Evolutionary conservation across 1,140 invertebrate genomes (phyloP).

Genomic region (Zophobas atratus): DNA sequence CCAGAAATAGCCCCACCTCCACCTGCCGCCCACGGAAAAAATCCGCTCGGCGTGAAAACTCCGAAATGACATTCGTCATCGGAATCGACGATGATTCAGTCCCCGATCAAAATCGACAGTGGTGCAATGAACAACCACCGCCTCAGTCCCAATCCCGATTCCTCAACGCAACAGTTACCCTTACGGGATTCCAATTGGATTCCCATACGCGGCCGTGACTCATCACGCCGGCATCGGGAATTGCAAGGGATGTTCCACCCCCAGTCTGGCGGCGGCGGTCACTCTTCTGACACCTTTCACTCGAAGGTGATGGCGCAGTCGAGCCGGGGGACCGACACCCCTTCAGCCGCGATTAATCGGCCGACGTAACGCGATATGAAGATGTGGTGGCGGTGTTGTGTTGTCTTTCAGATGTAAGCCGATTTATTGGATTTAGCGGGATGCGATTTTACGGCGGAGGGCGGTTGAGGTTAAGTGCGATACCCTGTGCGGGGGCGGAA

Average conservation of each 20-base stretch:
- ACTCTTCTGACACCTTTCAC: slow-evolving; percentile 40
- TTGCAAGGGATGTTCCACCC: slow-evolving; percentile 51
- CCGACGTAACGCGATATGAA: slow-evolving; percentile 53
- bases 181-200: slow-evolving; percentile 57
- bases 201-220: slow-evolving; percentile 57
- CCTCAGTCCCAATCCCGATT: neutral
- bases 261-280: slow-evolving; percentile 15
- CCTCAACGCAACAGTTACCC: slow-evolving; percentile 54
- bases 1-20: neutral
- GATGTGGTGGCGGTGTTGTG: slow-evolving; percentile 37
- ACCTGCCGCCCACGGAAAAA: no score
- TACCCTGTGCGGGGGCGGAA: neutral
- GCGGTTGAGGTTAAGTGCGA: neutral
- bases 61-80: slow-evolving; percentile 16
- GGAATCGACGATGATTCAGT: slow-evolving; percentile 22
- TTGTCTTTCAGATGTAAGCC: slow-evolving; percentile 44
- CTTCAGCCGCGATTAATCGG: slow-evolving; percentile 44
- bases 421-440: slow-evolving; percentile 37
- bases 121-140: slow-evolving; percentile 21
- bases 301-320: slow-evolving; percentile 14
- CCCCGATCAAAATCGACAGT: neutral
- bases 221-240: slow-evolving; percentile 61
- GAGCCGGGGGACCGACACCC: slow-evolving; percentile 30
- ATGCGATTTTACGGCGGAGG: slow-evolving; percentile 2
- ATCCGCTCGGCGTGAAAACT: neutral